Conservation (phyloP, 2,888 invertebrate genomes). For the Lasiommata megera region DNA sequence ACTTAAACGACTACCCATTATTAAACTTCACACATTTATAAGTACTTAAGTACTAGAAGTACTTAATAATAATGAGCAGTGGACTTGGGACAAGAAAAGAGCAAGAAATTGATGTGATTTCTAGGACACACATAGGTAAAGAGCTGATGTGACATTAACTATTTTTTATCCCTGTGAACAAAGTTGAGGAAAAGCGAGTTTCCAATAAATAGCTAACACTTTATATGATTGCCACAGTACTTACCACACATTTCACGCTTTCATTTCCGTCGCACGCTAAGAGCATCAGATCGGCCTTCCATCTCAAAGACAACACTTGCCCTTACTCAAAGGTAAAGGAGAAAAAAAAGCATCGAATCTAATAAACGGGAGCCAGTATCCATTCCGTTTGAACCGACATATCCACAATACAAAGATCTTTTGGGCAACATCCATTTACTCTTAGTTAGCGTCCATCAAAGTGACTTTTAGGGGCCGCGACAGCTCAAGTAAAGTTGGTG, state of each 20-base stretch:
- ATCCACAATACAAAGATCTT: slow-evolving; percentile 59
- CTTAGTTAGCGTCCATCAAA: slow-evolving; percentile 53
- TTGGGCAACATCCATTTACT: slow-evolving; percentile 43
- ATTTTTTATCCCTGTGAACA: no score
- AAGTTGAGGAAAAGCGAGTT: neutral
- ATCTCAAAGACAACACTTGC: slow-evolving; percentile 70
- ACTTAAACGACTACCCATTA: no score
- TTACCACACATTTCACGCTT: slow-evolving; percentile 29
- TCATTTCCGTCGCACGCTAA: slow-evolving; percentile 48
- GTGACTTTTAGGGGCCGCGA: slow-evolving; percentile 47
- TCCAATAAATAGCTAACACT: neutral
- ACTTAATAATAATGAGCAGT: no score
- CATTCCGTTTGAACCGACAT: slow-evolving; percentile 69
- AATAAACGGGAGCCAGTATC: slow-evolving; percentile 73
- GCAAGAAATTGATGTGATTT: no score
- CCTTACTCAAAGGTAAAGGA: slow-evolving; percentile 73
- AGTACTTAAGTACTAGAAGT: no score
- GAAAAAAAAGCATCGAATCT: slow-evolving; percentile 74
- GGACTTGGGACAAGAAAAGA: no score
- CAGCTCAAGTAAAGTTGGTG: slow-evolving; percentile 58
- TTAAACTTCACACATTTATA: no score
- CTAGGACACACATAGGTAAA: no score
- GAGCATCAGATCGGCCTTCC: slow-evolving; percentile 59
- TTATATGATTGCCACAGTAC: slow-evolving; percentile 7
- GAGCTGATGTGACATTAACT: no score